phyloP scores from a whole-genome alignment of 2,797 vertebrate species.

The Tympanoctomys barrerae region DNA sequence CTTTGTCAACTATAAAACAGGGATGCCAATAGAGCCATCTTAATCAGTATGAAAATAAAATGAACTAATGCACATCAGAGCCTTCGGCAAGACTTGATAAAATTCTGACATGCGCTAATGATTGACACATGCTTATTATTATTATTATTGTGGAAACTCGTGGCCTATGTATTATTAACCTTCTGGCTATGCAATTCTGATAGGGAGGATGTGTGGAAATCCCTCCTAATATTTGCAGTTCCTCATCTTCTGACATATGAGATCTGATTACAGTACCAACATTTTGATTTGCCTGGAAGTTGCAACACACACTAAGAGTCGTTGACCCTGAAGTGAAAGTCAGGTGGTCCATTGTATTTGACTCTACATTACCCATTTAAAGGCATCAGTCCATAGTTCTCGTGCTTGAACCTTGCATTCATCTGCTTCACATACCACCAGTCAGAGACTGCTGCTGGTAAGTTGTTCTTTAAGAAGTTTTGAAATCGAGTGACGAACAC shows the following conservation, averaged over 20 bases:
- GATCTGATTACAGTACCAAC: neutral
- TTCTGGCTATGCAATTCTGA: neutral
- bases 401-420: constrained; percentile 91
- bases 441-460: constrained; percentile 88
- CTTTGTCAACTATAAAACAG: neutral
- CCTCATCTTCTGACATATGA: constrained; percentile 40
- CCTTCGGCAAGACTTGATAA: neutral
- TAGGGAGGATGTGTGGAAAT: neutral
- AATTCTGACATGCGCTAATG: neutral
- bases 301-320: rapidly evolving
- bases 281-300: neutral
- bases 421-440: constrained; percentile 88
- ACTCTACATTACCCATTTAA: constrained; percentile 87
- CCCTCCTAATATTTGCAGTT: neutral
- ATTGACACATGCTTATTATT: neutral
- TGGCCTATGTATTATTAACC: neutral
- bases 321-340: neutral
- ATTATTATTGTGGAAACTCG: neutral
- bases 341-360: neutral
- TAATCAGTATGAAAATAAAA: neutral
- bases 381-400: constrained; percentile 91
- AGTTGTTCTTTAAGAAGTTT: constrained; percentile 80
- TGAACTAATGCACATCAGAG: neutral
- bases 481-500: constrained; percentile 85
- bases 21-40: neutral